A percentile compares a stretch with the other conserved stretches of the same genome.
phyloP scores from a whole-genome alignment of 2,797 vertebrate species.

The Muscicapa comitata region DNA sequence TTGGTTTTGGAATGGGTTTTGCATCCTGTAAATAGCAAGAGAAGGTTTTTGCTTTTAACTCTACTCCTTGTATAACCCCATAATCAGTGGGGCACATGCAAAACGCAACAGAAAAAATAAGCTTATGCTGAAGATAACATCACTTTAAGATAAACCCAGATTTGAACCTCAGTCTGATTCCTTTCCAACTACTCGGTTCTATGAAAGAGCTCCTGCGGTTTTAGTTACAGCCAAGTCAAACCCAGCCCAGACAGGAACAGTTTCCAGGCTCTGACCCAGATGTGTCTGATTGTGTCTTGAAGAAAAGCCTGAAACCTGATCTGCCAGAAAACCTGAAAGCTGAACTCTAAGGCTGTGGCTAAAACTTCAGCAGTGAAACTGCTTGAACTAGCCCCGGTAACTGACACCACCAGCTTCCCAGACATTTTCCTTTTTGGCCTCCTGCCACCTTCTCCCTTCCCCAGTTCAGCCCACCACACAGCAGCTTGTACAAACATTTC shows the following conservation, averaged over 20 bases:
- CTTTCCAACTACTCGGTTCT: neutral
- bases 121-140: neutral
- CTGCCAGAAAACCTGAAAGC: neutral
- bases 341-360: neutral
- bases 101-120: neutral
- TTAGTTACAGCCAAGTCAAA: slow-evolving; percentile 1
- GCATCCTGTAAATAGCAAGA: neutral
- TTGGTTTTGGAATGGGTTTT: neutral
- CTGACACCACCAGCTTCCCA: neutral
- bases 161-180: neutral
- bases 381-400: neutral
- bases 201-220: neutral
- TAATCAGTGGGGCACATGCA: neutral
- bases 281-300: neutral
- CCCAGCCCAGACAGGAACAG: neutral
- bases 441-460: neutral
- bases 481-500: neutral
- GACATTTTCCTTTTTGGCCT: neutral
- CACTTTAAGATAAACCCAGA: neutral
- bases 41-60: neutral
- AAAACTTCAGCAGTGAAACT: neutral
- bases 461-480: neutral
- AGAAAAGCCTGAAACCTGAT: neutral
- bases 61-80: neutral
- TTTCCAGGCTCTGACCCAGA: slow-evolving; percentile 9